Conservation (phyloP, 2,888 invertebrate species). For the Dioctria rufipes region DNA sequence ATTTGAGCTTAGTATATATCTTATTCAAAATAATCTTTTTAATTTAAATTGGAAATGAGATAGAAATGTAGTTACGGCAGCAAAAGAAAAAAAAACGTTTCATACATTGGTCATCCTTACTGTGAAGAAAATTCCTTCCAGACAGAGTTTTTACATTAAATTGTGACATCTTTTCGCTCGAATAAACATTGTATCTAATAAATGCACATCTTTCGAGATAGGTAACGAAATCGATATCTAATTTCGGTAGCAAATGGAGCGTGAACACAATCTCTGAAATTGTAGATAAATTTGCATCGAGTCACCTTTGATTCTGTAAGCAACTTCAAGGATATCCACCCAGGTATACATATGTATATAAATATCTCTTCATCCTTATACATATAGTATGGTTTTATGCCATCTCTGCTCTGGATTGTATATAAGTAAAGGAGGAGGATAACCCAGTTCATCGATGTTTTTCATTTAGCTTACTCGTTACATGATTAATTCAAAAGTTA, state of each 20-base stretch:
- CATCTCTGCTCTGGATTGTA: not conserved
- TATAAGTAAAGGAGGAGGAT: not conserved
- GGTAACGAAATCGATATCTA: conserved; percentile 48
- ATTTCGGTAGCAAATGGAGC: conserved; percentile 49
- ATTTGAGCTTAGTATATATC: no score
- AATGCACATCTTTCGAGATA: conserved; percentile 46
- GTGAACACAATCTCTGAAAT: conserved; percentile 51
- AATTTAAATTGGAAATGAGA: no score
- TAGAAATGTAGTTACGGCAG: no score
- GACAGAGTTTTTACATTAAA: conserved; percentile 31
- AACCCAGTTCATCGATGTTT: conserved; percentile 12
- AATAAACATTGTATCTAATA: conserved; percentile 34
- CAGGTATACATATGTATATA: not conserved
- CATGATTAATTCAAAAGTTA: conserved; percentile 41
- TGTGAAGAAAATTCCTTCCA: not conserved
- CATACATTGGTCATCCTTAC: not conserved
- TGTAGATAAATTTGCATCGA: conserved; percentile 51
- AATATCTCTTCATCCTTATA: not conserved
- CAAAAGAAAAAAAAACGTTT: no score
- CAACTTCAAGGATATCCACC: conserved; percentile 7
- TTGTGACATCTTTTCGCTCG: conserved; percentile 39
- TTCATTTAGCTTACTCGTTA: conserved; percentile 24
- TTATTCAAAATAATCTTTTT: no score
- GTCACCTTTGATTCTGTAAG: conserved; percentile 42
- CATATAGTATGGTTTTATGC: not conserved